phyloP scores from a whole-genome alignment of 1,140 invertebrate genomes.

The Trinorchestia longiramus region DNA sequence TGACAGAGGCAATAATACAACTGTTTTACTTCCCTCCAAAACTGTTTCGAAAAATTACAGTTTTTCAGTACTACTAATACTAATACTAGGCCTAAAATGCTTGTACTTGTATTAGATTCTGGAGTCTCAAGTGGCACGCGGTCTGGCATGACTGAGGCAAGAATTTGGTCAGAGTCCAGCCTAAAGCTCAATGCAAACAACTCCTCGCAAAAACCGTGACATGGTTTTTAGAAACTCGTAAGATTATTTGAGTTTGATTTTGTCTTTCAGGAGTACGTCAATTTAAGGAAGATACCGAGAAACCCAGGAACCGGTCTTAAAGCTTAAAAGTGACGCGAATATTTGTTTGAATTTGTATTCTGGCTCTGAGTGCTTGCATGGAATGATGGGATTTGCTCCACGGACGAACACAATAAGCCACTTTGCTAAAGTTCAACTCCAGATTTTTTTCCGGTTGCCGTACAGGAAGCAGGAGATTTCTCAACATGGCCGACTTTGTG shows the following conservation, averaged over 20 bases:
- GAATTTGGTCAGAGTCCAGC: not conserved
- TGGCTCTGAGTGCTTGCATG: not conserved
- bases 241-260: conserved; percentile 40
- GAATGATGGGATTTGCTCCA: not conserved
- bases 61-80: not conserved
- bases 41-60: not conserved
- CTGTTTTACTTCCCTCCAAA: no score
- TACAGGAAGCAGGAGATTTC: not conserved
- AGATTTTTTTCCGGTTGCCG: not conserved
- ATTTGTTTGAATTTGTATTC: conserved; percentile 2
- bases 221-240: not conserved
- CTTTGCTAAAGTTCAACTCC: not conserved
- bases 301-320: not conserved
- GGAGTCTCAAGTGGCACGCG: not conserved
- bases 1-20: no score
- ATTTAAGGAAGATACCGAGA: conserved; percentile 11
- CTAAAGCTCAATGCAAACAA: not conserved
- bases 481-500: not conserved
- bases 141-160: not conserved
- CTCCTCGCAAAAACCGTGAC: not conserved
- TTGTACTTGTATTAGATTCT: not conserved
- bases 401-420: not conserved
- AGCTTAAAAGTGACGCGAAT: not conserved
- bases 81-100: not conserved
- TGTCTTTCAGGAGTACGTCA: not conserved